Evolutionary conservation across 2,888 invertebrate species (phyloP).

Genomic region (Psococerastis gibbosa): DNA sequence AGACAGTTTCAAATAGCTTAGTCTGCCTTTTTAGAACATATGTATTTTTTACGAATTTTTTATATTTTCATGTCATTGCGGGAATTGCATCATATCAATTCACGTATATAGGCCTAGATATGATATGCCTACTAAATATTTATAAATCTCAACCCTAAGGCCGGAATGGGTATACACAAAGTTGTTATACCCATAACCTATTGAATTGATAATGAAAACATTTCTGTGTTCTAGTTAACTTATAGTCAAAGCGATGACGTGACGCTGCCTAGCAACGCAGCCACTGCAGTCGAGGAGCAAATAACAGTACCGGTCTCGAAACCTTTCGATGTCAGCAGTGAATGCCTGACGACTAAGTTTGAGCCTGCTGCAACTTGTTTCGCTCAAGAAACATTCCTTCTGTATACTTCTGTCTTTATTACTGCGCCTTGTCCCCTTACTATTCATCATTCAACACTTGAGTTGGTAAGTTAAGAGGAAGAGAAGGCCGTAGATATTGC

Average conservation of each 20-base stretch:
- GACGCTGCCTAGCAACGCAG: constrained; percentile 35
- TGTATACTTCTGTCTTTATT: constrained; percentile 48
- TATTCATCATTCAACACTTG: constrained; percentile 42
- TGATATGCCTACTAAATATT: too few relatives aligned
- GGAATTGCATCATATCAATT: too few relatives aligned
- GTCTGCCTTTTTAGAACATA: too few relatives aligned
- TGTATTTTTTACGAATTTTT: too few relatives aligned
- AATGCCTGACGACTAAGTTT: constrained; percentile 43
- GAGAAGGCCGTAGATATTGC: too few relatives aligned
- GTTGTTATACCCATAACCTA: too few relatives aligned
- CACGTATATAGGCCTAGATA: too few relatives aligned
- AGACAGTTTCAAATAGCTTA: too few relatives aligned
- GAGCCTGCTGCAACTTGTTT: constrained; percentile 44
- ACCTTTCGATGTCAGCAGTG: constrained; percentile 47
- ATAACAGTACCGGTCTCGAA: constrained; percentile 42
- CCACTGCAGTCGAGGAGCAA: constrained; percentile 42
- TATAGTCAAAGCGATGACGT: background rate
- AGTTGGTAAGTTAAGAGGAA: constrained; percentile 38
- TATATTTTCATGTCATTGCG: too few relatives aligned
- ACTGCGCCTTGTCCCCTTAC: constrained; percentile 48
- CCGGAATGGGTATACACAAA: too few relatives aligned
- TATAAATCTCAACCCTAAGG: too few relatives aligned
- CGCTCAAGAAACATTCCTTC: constrained; percentile 43
- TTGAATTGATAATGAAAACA: too few relatives aligned
- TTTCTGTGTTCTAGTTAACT: background rate